phyloP scores from a whole-genome alignment of 2,113 vertebrate genomes.

The Pelusios castaneus region DNA sequence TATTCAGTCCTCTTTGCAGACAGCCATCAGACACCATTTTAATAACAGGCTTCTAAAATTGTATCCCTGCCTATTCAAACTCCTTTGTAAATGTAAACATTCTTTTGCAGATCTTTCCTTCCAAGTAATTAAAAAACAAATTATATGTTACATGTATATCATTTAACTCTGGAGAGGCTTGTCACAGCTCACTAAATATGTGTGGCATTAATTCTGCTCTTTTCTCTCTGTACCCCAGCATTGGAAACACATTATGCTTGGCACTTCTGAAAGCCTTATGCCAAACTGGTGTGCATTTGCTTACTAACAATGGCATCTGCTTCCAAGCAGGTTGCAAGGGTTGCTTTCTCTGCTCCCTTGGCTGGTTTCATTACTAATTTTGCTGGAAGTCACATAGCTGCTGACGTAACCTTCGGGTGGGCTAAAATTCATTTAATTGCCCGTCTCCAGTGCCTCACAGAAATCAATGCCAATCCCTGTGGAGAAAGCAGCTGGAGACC shows the following conservation, averaged over 20 bases:
- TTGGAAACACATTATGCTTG: conserved; percentile 12
- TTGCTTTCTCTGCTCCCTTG: neutral
- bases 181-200: conserved; percentile 27
- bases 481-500: too few relatives aligned
- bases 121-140: conserved; percentile 39
- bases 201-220: conserved; percentile 30
- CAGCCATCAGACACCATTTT: conserved; percentile 29
- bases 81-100: conserved; percentile 27
- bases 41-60: conserved; percentile 50
- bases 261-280: neutral
- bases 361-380: neutral
- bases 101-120: conserved; percentile 29
- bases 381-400: conserved; percentile 24
- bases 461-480: too few relatives aligned
- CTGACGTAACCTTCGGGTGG: too few relatives aligned
- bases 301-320: neutral
- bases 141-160: conserved; percentile 31
- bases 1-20: conserved; percentile 42
- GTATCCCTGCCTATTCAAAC: conserved; percentile 19
- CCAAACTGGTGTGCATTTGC: conserved; percentile 1
- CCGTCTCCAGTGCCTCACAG: too few relatives aligned
- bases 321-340: neutral
- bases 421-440: too few relatives aligned
- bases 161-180: neutral
- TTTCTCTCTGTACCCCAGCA: neutral